Evolutionary conservation across 2,113 vertebrate genomes (phyloP).

Genomic region (Pseudonaja textilis): DNA sequence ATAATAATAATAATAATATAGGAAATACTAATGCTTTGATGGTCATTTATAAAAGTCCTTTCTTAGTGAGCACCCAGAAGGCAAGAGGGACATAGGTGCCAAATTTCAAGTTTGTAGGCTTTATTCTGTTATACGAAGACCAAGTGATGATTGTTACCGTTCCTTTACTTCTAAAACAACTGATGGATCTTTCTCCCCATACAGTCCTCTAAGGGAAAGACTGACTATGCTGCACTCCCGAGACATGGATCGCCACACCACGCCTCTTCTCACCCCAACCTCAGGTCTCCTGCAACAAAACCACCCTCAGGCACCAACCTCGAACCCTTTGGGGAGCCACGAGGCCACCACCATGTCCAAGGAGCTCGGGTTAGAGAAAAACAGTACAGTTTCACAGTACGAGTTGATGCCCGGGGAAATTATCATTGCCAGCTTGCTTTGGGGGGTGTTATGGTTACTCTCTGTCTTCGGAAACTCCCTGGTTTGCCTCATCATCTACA

Average conservation of each 20-base stretch:
- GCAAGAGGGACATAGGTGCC: too few relatives aligned
- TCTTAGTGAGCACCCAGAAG: too few relatives aligned
- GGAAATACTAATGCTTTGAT: too few relatives aligned
- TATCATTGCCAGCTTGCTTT: conserved; percentile 72
- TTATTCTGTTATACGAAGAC: background rate
- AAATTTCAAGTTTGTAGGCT: too few relatives aligned
- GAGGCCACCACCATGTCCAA: conserved; percentile 17
- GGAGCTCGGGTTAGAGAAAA: conserved; percentile 53
- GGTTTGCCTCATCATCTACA: conserved; percentile 88
- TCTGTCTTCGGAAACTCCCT: conserved; percentile 87
- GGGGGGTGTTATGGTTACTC: conserved; percentile 80
- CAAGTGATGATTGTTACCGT: background rate
- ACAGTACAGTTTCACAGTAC: conserved; percentile 58
- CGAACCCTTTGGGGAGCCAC: conserved; percentile 38
- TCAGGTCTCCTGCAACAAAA: conserved; percentile 70
- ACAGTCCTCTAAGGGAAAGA: conserved; percentile 54
- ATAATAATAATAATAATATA: too few relatives aligned
- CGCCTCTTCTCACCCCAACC: conserved; percentile 56
- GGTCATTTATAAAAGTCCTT: too few relatives aligned
- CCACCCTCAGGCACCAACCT: conserved; percentile 62
- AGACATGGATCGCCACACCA: conserved; percentile 63
- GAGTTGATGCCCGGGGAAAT: conserved; percentile 71
- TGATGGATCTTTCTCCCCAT: conserved; percentile 42
- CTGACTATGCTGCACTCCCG: conserved; percentile 71
- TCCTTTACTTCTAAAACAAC: background rate